Evolutionary conservation across 2,888 invertebrate species (phyloP), one percentile per base, ranked within the genome.

Genomic region (Rhamphomyia laevipes): DNA sequence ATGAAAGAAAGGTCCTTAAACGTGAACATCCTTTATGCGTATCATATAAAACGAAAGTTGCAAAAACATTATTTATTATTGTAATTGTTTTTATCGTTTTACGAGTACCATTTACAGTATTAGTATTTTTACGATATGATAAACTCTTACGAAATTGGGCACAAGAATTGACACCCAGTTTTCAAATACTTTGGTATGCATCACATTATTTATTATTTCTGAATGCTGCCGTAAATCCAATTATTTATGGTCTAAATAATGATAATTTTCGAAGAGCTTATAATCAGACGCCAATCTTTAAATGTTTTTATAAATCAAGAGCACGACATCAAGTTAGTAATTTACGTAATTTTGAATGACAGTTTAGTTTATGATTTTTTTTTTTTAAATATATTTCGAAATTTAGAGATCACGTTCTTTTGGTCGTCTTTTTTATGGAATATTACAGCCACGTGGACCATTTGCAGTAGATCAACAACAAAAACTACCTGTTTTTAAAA

Each of bases 191-290:
- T 56, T 84, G 83, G 81, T 85, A 82, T 56, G 66, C 73, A 2
- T 79, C 85, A 0, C 82, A 82, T 58, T 83, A 76, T 58, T 68
- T 86, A 2, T 81, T 86, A 65, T 81, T 82, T 56, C 59, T 80
- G 4, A 86, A 84, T 64, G 80, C 83, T 5, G 84, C 85, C 3
- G 66, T 86, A 45, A 87, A 87, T 62, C 87, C 88, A 0, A 65
- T 87, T 1, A 81, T 88, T 51, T 87, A 86, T 56, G 86, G 85
- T 4, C 78, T 82, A 49, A 84, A 80, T 11, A 86, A 85, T 59
- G 76, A 78, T 30, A 77, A 81, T 56, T 81, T 86, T 58, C 70
- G 78, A 12, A 75, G 77, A 46, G 84, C 84, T 13, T 82, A 86
- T 66, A 57, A 61, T 33, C 82, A 70, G 12, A 88, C 88, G 73